phyloP scores from a whole-genome alignment of 37 sponge, comb jelly and placozoan genomes.

The Halisarca cf. caerulea region DNA sequence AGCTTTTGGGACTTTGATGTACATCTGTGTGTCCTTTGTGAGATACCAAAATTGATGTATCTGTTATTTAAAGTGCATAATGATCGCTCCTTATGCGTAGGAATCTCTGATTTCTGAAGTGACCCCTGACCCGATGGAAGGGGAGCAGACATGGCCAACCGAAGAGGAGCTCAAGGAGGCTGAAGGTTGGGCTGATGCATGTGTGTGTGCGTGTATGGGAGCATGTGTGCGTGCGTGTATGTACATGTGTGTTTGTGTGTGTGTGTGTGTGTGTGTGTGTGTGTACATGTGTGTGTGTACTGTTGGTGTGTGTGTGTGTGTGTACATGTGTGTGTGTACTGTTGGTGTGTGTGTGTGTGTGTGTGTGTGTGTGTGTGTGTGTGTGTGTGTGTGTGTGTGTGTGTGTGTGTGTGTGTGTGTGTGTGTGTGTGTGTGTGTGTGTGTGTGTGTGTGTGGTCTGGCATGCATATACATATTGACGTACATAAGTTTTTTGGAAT shows the following conservation, averaged over 20 bases:
- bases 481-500: too few relatives aligned
- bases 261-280: not conserved
- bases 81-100: constrained; percentile 44
- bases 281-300: not conserved
- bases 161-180: constrained; percentile 86
- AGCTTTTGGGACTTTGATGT: not conserved
- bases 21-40: not conserved
- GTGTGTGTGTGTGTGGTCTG: too few relatives aligned
- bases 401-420: too few relatives aligned
- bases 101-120: constrained; percentile 75
- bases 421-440: too few relatives aligned
- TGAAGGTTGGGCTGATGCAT: constrained; percentile 32
- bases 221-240: not conserved
- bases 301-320: too few relatives aligned
- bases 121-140: constrained; percentile 90
- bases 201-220: not conserved
- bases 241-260: too few relatives aligned
- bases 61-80: not conserved
- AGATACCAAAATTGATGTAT: not conserved
- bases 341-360: too few relatives aligned
- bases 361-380: too few relatives aligned
- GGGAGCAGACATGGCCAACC: constrained; percentile 98
- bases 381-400: too few relatives aligned
- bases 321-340: too few relatives aligned
- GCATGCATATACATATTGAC: too few relatives aligned